Conservation (phyloP, 2,113 vertebrate genomes). For the Hypomesus transpacificus region DNA sequence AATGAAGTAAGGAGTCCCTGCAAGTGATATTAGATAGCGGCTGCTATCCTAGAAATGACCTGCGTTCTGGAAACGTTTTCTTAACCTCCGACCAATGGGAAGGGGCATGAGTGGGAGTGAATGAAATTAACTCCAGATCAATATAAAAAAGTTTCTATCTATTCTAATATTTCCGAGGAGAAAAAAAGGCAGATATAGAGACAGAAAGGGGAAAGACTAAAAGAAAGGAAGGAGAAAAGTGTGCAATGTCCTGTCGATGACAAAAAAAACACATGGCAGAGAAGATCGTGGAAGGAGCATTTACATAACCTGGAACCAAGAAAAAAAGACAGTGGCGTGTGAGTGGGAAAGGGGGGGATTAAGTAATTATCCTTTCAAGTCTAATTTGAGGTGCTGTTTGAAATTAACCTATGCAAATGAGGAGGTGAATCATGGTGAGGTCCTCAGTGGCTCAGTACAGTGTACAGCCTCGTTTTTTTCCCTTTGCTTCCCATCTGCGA, state of each 20-base stretch:
- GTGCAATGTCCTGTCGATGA: conserved; percentile 45
- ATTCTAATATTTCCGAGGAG: not conserved
- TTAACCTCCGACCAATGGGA: conserved; percentile 50
- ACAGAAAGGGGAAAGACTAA: not conserved
- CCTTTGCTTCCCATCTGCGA: not conserved
- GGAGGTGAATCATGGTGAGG: conserved; percentile 72
- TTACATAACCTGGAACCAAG: conserved; percentile 88
- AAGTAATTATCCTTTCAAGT: conserved; percentile 96
- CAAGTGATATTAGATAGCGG: conserved; percentile 46
- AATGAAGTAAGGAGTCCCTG: conserved; percentile 11
- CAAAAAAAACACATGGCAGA: conserved; percentile 62
- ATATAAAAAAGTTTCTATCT: conserved; percentile 24
- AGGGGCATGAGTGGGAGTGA: conserved; percentile 73
- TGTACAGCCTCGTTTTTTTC: conserved; percentile 21
- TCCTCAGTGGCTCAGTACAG: conserved; percentile 52
- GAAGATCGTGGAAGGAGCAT: conserved; percentile 79
- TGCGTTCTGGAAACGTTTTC: conserved; percentile 67
- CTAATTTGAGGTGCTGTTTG: conserved; percentile 90
- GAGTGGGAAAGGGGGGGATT: conserved; percentile 74
- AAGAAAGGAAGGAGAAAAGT: not conserved
- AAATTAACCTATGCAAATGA: conserved; percentile 95
- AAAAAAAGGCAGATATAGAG: conserved; percentile 1
- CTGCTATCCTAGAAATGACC: conserved; percentile 68
- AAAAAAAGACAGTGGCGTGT: conserved; percentile 51
- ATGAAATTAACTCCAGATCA: conserved; percentile 75